phyloP scores from a whole-genome alignment of 2,113 vertebrate genomes.

The Eubucco bourcierii region DNA sequence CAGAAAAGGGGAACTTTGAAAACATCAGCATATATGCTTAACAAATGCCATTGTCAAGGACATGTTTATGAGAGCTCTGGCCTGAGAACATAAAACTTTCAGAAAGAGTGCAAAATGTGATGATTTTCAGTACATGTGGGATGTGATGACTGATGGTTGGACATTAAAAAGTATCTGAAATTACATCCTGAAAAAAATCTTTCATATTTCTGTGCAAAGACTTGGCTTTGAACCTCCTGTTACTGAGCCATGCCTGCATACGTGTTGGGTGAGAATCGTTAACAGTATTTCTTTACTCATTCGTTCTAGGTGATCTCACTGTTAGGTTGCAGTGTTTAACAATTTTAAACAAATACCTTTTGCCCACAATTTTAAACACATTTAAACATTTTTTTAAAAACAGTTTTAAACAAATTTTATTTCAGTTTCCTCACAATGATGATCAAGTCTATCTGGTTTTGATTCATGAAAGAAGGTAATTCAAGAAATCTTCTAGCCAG shows the following conservation, averaged over 20 bases:
- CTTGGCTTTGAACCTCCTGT: background rate
- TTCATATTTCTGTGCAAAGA: background rate
- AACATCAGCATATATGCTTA: background rate
- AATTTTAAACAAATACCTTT: background rate
- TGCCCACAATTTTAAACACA: background rate
- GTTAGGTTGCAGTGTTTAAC: background rate
- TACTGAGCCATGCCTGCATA: background rate
- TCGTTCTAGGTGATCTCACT: background rate
- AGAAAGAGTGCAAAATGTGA: background rate
- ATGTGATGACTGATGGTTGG: background rate
- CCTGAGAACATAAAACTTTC: background rate
- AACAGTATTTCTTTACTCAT: background rate
- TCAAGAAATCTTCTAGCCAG: background rate
- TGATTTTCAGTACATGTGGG: background rate
- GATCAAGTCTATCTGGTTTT: background rate
- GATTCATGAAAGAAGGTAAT: background rate
- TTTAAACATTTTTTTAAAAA: background rate
- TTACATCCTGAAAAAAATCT: background rate
- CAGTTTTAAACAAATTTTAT: background rate
- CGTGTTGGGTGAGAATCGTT: background rate
- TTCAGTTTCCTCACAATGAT: background rate
- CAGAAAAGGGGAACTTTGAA: background rate
- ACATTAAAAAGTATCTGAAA: background rate
- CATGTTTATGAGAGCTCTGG: background rate
- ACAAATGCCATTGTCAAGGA: background rate